Percentiles rank a stretch among this genome's conserved stretches.
Evolutionary conservation across 2,113 vertebrate species (phyloP).

Genomic region (Puntigrus tetrazona): DNA sequence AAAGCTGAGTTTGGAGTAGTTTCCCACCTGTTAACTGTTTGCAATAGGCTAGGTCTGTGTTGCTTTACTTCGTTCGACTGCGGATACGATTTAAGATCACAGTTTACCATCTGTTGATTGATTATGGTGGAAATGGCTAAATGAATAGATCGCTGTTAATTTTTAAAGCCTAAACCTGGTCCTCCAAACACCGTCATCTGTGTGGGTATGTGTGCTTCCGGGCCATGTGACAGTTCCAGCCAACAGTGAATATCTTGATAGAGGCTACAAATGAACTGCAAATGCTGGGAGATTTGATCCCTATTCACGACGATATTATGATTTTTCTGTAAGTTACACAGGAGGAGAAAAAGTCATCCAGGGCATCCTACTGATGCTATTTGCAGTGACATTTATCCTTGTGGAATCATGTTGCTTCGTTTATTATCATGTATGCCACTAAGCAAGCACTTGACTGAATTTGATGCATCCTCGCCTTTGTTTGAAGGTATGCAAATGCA

Average conservation of each 20-base stretch:
- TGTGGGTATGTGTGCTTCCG: too few species aligned
- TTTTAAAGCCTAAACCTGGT: too few species aligned
- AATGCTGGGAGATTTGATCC: too few species aligned
- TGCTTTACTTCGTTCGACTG: not conserved
- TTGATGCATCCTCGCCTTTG: not conserved
- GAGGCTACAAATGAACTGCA: too few species aligned
- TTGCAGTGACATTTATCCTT: not conserved
- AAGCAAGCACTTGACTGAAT: not conserved
- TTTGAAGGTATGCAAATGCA: conserved; percentile 13
- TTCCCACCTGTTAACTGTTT: not conserved
- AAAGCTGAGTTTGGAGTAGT: not conserved
- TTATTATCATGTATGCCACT: not conserved
- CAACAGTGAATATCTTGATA: too few species aligned
- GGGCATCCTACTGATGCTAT: not conserved
- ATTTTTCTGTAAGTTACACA: not conserved
- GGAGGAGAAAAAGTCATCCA: not conserved
- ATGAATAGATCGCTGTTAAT: not conserved
- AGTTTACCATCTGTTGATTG: not conserved
- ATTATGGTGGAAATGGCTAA: not conserved
- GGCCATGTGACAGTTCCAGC: too few species aligned
- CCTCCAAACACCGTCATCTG: too few species aligned
- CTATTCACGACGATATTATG: not conserved
- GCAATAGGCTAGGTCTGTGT: not conserved
- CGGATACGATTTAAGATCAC: not conserved
- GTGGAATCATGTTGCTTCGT: not conserved